phyloP scores from a whole-genome alignment of 2,888 invertebrate species.

The Drymonia ruficornis region DNA sequence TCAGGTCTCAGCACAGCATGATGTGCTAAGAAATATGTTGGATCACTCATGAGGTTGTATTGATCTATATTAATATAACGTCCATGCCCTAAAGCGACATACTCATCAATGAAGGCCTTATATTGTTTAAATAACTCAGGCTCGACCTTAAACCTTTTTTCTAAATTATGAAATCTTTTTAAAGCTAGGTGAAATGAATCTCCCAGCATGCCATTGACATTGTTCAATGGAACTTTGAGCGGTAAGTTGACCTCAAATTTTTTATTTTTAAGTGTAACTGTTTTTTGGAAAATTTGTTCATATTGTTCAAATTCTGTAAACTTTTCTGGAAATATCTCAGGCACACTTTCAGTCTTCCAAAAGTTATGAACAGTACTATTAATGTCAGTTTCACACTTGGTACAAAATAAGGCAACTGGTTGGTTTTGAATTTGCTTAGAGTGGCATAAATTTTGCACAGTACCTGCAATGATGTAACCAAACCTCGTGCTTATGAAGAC shows the following conservation, averaged over 20 bases:
- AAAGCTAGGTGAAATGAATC: conserved; percentile 1
- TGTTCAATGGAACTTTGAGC: background rate
- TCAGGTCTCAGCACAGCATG: conserved; percentile 1
- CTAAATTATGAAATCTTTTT: conserved; percentile 1
- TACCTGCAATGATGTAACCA: background rate
- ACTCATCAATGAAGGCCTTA: background rate
- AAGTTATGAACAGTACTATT: background rate
- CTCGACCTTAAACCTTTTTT: background rate
- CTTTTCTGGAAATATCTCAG: background rate
- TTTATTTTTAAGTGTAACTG: background rate
- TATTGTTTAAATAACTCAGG: background rate
- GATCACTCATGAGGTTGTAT: background rate
- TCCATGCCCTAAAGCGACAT: background rate
- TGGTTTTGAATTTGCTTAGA: background rate
- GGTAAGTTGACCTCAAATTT: background rate
- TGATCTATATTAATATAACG: background rate
- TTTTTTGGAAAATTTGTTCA: background rate
- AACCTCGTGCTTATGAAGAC: background rate
- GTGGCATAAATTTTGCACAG: background rate
- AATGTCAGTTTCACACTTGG: background rate
- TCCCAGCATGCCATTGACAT: background rate
- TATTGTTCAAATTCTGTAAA: background rate
- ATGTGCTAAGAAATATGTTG: conserved; percentile 2
- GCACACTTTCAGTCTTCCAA: background rate
- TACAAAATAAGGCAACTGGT: background rate